These are phyloP conservation scores for Brachionus sp. DNA, from an alignment of 1,140 invertebrate species.

Conservation along the genomic window DNA sequence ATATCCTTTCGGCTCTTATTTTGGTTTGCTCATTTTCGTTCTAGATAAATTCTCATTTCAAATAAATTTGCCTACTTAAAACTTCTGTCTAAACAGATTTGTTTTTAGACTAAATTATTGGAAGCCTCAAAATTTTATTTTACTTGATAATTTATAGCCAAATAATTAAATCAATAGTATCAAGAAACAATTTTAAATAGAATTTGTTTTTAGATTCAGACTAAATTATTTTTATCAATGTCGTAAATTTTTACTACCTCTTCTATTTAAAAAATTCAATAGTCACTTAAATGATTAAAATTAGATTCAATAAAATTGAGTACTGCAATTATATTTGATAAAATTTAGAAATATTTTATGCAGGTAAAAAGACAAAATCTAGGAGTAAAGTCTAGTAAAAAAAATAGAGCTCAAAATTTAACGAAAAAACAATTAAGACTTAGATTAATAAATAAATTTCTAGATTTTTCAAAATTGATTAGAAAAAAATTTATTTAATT, in stretches of 20 bases:
- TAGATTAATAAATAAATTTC: not conserved
- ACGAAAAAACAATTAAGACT: not conserved
- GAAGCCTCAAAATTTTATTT: not conserved
- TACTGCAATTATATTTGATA: no score
- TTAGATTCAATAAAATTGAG: no score
- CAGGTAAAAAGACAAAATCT: no score
- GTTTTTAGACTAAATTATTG: not conserved
- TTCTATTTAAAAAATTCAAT: not conserved
- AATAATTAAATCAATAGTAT: not conserved
- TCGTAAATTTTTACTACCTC: not conserved
- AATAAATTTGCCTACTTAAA: not conserved
- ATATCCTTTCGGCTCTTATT: not conserved
- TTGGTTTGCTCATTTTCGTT: not conserved
- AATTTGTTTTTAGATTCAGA: not conserved
- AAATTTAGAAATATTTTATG: no score
- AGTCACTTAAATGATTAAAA: not conserved
- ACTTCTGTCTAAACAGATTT: not conserved
- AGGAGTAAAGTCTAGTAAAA: no score
- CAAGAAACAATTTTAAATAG: not conserved
- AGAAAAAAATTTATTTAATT: not conserved
- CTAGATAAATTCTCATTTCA: not conserved
- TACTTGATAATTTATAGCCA: not conserved
- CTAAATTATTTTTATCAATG: not conserved
- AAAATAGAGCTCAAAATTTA: no score
- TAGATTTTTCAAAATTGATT: not conserved